phyloP scores from a whole-genome alignment of 2,888 invertebrate species.

The Cremastinae sp. region DNA sequence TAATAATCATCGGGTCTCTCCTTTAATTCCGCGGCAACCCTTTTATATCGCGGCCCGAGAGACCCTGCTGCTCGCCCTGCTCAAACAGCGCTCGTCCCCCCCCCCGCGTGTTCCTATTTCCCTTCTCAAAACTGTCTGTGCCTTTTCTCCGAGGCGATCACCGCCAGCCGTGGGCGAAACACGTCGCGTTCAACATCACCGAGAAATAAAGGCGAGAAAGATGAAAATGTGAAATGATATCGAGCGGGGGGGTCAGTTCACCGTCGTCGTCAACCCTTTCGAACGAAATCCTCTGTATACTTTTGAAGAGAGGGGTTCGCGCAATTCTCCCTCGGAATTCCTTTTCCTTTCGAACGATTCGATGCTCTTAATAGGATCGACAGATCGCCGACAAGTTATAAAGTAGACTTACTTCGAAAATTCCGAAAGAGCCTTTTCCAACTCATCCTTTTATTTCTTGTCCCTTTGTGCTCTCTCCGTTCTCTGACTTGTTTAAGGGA shows the following conservation, averaged over 20 bases:
- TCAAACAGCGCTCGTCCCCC: slow-evolving; percentile 70
- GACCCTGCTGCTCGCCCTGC: slow-evolving; percentile 70
- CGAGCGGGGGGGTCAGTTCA: slow-evolving; percentile 52
- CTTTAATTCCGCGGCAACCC: slow-evolving; percentile 77
- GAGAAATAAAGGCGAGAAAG: slow-evolving; percentile 50
- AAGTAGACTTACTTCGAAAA: slow-evolving; percentile 57
- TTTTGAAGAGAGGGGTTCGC: slow-evolving; percentile 47
- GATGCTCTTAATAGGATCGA: slow-evolving; percentile 64
- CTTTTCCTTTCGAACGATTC: slow-evolving; percentile 60
- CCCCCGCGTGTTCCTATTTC: slow-evolving; percentile 40
- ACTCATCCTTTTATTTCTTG: slow-evolving; percentile 10
- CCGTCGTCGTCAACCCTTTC: slow-evolving; percentile 66
- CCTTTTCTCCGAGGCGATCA: slow-evolving; percentile 43
- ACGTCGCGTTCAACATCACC: slow-evolving; percentile 27
- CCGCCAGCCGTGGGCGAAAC: slow-evolving; percentile 28
- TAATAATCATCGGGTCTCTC: slow-evolving; percentile 74
- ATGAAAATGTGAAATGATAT: slow-evolving; percentile 29
- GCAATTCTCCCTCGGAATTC: slow-evolving; percentile 36
- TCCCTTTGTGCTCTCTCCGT: slow-evolving; percentile 25
- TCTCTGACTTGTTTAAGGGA: slow-evolving; percentile 41
- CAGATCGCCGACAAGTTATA: slow-evolving; percentile 62
- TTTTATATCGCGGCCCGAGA: slow-evolving; percentile 68
- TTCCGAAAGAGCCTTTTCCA: slow-evolving; percentile 4
- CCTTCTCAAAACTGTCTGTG: slow-evolving; percentile 48
- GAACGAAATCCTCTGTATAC: slow-evolving; percentile 46